Evolutionary conservation across 2,888 invertebrate genomes (phyloP).

Genomic region (Heliconius charithonia): DNA sequence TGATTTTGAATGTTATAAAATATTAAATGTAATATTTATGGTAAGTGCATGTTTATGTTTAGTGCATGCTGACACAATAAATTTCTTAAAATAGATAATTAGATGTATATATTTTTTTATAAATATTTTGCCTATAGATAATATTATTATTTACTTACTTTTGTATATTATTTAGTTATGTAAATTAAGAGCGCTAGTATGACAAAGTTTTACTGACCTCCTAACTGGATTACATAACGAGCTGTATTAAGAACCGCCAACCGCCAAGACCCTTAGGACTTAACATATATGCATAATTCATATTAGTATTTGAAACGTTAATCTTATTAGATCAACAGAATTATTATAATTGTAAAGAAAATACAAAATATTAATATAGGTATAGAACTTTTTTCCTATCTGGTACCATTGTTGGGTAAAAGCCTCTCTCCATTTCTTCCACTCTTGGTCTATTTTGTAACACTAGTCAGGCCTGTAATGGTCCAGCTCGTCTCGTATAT

Average conservation of each 20-base stretch:
- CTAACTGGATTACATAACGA: constrained; percentile 2
- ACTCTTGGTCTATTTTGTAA: no score
- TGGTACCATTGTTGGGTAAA: no score
- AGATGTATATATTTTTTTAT: neutral
- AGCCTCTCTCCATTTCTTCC: no score
- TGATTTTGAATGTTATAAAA: no score
- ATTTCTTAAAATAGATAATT: neutral
- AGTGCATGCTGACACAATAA: neutral
- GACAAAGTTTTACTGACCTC: constrained; percentile 15
- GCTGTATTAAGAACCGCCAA: constrained; percentile 6
- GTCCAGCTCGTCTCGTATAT: no score
- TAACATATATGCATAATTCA: constrained; percentile 16
- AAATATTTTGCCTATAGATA: neutral
- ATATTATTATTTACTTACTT: neutral
- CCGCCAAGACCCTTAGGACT: constrained; percentile 1
- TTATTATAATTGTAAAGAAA: no score
- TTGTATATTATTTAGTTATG: constrained; percentile 2
- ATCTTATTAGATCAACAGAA: no score
- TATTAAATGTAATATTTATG: no score
- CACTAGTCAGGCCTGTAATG: no score
- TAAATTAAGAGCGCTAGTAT: neutral
- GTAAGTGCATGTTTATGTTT: neutral
- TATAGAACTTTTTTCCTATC: no score
- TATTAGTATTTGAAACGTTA: neutral
- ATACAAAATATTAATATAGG: no score